Evolutionary conservation across 2,113 vertebrate species (phyloP).

Genomic region (Sebastes fasciatus): DNA sequence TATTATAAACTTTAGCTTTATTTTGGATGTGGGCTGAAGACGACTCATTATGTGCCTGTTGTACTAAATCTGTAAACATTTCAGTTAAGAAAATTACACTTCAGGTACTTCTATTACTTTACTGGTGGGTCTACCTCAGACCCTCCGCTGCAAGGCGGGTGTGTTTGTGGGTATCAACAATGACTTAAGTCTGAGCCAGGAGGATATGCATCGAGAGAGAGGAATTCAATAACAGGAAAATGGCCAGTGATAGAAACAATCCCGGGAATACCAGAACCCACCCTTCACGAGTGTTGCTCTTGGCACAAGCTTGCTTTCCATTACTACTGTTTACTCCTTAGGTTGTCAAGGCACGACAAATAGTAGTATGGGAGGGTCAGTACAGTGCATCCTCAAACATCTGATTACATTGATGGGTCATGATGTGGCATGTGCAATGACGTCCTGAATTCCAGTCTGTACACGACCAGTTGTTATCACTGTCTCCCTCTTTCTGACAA

Average conservation of each 20-base stretch:
- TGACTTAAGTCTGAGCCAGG: slow-evolving; percentile 63
- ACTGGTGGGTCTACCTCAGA: slow-evolving; percentile 18
- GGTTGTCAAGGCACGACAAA: slow-evolving; percentile 44
- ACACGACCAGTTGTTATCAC: not conserved
- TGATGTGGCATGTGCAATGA: slow-evolving; percentile 24
- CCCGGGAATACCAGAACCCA: slow-evolving; percentile 83
- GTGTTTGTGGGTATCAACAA: slow-evolving; percentile 68
- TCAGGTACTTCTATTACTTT: not conserved
- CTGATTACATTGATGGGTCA: slow-evolving; percentile 38
- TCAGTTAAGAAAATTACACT: not conserved
- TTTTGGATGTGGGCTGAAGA: not conserved
- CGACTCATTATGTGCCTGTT: no score
- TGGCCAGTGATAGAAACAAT: slow-evolving; percentile 85
- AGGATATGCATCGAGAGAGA: slow-evolving; percentile 82
- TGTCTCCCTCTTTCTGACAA: not conserved
- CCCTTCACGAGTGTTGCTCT: slow-evolving; percentile 82
- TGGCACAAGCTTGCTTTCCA: slow-evolving; percentile 74
- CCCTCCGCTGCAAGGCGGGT: slow-evolving; percentile 34
- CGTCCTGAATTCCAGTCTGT: slow-evolving; percentile 15
- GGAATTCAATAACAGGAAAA: slow-evolving; percentile 90
- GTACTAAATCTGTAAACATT: no score
- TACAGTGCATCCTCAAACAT: not conserved
- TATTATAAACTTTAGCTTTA: not conserved
- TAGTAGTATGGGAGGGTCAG: slow-evolving; percentile 16
- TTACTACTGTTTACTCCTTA: slow-evolving; percentile 73